These are phyloP conservation scores for Dreissena rostriformis DNA, from an alignment of 1,140 invertebrate genomes.

Conservation along the genomic window DNA sequence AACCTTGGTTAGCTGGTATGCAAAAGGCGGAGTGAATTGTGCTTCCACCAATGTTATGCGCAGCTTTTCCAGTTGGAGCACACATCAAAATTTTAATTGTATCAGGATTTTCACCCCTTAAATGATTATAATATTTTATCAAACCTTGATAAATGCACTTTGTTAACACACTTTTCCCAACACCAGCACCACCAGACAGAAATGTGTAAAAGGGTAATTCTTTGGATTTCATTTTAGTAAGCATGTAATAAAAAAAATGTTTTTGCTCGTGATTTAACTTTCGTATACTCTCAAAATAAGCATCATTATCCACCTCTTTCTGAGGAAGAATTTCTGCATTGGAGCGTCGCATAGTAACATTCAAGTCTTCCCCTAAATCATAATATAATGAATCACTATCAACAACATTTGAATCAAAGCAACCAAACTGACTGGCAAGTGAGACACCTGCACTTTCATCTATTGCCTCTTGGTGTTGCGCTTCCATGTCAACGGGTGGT, in stretches of 20 bases:
- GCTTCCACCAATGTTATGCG: too few species aligned
- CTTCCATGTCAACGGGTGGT: slow-evolving; percentile 8
- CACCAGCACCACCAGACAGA: slow-evolving; percentile 24
- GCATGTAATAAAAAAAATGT: slow-evolving; percentile 11
- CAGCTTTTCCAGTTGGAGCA: too few species aligned
- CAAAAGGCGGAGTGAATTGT: too few species aligned
- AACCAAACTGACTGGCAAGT: neutral
- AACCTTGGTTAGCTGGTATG: too few species aligned
- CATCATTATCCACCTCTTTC: slow-evolving; percentile 45
- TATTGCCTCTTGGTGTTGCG: slow-evolving; percentile 41
- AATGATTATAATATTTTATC: too few species aligned
- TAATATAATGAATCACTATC: neutral
- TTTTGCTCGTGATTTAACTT: slow-evolving; percentile 44
- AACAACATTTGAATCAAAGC: slow-evolving; percentile 38
- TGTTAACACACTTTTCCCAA: slow-evolving; percentile 8
- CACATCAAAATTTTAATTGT: too few species aligned
- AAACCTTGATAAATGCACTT: neutral
- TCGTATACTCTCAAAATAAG: slow-evolving; percentile 28
- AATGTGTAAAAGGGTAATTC: slow-evolving; percentile 10
- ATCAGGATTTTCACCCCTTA: too few species aligned
- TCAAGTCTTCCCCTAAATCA: slow-evolving; percentile 54
- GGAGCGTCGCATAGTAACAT: neutral
- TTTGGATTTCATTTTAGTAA: neutral
- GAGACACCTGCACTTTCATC: neutral
- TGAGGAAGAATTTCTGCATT: neutral